Base-by-base conservation (phyloP, 2,888 invertebrate species). In the Teinopalpus imperialis region DNA sequence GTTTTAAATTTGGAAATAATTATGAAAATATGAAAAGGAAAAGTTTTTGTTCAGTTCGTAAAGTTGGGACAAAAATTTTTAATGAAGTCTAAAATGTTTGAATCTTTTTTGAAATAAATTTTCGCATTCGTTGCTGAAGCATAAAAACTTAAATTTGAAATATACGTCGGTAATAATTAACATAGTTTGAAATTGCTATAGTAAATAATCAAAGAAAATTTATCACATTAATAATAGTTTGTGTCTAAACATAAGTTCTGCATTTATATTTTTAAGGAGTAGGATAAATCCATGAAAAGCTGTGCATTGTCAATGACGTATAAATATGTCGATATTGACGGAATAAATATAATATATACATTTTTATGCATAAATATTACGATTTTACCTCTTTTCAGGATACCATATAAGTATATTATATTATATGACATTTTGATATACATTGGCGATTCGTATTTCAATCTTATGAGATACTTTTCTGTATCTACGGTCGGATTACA, bases 1-100 rank as follows among this genome's bases (percentile, higher is more conserved):
- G 23, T 24, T 31, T 14, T 16, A 40, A 32, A 74, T 31, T 51
- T 52, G 29, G 48, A 44, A 48, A 69, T 80, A 74, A 81, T 83
- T 81, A 80, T 59, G 60, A 70, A 78, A 81, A 81, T 81, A 78
- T 81, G 74, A 80, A 81, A 82, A 79, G 70, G 69, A 71, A 83
- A 85, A 85, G 77, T 83, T 85, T 66, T 70, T 50, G 69, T 69
- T 61, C 63, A 61, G 61, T 63, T 69, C 67, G 75, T 74, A 64
- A 66, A 77, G 74, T 69, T 72, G 69, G 60, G 64, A 69, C 63
- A 67, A 64, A 74, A 65, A 63, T 64, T 69, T 76, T 75, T 81
- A 76, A 81, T 76, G 75, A 80, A 80, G 67, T 73, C 69, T 58
- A 58, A 66, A 73, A 69, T 63, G 62, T 63, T 63, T 61, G 64